Evolutionary conservation across 2,113 vertebrate species (phyloP).

Genomic region (Mus spicilegus): DNA sequence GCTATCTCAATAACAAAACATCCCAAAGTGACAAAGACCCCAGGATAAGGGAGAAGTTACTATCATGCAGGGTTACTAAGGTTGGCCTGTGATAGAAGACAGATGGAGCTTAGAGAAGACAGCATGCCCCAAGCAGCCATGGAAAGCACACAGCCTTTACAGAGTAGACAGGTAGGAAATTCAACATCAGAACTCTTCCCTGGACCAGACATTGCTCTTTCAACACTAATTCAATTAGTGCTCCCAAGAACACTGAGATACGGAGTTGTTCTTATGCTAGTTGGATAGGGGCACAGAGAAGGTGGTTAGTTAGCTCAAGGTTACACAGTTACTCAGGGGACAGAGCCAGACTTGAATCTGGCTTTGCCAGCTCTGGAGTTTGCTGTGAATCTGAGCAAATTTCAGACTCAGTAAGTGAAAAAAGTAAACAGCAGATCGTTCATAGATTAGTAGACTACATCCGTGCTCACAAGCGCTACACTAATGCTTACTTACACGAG

Average conservation of each 20-base stretch:
- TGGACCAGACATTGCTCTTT: neutral
- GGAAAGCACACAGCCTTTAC: neutral
- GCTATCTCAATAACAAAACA: slow-evolving; percentile 8
- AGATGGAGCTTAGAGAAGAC: neutral
- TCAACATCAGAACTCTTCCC: neutral
- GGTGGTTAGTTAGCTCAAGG: neutral
- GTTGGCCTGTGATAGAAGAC: neutral
- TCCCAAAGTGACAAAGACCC: neutral
- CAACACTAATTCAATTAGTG: neutral
- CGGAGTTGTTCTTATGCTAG: neutral
- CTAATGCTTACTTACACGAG: neutral
- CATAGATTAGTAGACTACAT: neutral
- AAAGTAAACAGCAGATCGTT: neutral
- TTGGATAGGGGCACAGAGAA: neutral
- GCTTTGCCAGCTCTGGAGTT: neutral
- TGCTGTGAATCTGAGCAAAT: neutral
- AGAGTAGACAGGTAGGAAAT: neutral
- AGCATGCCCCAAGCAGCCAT: neutral
- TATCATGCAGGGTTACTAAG: neutral
- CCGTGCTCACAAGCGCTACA: neutral
- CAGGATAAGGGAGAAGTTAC: neutral
- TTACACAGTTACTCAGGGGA: neutral
- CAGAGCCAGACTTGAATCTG: neutral
- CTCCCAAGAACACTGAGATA: neutral
- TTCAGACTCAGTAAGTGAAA: neutral